phyloP scores from a whole-genome alignment of 2,113 vertebrate genomes.

The Haemorhous mexicanus region DNA sequence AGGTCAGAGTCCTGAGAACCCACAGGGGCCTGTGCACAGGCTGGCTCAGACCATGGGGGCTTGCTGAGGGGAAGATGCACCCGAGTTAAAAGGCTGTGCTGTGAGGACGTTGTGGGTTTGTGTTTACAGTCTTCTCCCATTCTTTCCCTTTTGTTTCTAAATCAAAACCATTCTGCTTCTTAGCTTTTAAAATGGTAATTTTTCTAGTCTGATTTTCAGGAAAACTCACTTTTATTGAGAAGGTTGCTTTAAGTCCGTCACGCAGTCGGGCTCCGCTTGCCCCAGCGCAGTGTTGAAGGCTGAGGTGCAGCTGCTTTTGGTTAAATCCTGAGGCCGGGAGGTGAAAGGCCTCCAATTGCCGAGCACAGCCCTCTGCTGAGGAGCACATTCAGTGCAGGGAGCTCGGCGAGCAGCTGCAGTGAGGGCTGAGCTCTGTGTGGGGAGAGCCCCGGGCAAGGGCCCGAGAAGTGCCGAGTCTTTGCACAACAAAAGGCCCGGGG shows the following conservation, averaged over 20 bases:
- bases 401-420: not conserved
- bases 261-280: not conserved
- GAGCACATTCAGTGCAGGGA: rapidly evolving
- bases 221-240: not conserved
- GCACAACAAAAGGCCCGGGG: not conserved
- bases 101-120: not conserved
- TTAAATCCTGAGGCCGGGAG: not conserved
- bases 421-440: not conserved
- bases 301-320: not conserved
- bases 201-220: not conserved
- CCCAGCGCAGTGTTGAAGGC: not conserved
- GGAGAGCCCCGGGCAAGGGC: too few relatives aligned
- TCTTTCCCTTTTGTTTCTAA: not conserved
- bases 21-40: rapidly evolving
- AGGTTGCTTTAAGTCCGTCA: not conserved
- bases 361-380: not conserved
- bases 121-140: not conserved
- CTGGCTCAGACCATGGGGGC: not conserved
- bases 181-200: rapidly evolving
- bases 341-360: not conserved
- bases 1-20: not conserved
- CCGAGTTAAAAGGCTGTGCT: not conserved
- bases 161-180: not conserved
- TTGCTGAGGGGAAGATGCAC: not conserved
- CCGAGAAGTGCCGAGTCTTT: not conserved